Conservation (phyloP, 1,140 invertebrate species). For the Argopecten irradians region DNA sequence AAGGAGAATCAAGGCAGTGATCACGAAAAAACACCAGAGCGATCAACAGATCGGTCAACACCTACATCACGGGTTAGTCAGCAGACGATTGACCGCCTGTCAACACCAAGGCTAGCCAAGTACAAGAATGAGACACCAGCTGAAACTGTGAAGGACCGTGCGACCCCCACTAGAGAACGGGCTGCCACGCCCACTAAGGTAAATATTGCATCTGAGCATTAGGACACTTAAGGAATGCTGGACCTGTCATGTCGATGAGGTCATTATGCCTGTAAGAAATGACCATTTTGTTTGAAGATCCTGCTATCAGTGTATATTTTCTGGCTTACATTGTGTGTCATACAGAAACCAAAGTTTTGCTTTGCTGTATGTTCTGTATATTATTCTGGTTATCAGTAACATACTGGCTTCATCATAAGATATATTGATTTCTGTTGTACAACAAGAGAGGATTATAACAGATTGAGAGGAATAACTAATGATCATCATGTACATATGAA, state of each 20-base stretch:
- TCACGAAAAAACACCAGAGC: constrained; percentile 26
- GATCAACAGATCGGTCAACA: constrained; percentile 37
- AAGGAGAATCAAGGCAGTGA: constrained; percentile 28
- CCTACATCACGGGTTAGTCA: constrained; percentile 39
- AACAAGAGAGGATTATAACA: neutral
- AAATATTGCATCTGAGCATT: neutral
- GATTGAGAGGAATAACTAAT: neutral
- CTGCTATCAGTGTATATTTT: neutral
- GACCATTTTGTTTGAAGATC: constrained; percentile 7
- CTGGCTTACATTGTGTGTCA: neutral
- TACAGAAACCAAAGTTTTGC: neutral
- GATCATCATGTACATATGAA: neutral
- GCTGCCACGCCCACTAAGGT: neutral
- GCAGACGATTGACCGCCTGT: constrained; percentile 46
- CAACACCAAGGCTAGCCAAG: constrained; percentile 37
- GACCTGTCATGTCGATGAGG: neutral
- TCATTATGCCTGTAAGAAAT: neutral
- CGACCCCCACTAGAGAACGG: neutral
- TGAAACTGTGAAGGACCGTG: constrained; percentile 27
- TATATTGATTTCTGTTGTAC: neutral
- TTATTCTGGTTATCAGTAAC: neutral
- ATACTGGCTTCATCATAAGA: neutral
- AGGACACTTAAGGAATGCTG: neutral
- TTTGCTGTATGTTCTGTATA: neutral
- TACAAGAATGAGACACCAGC: constrained; percentile 28